Base-by-base conservation (phyloP, 1,140 invertebrate genomes). In the Drosophila elegans region DNA sequence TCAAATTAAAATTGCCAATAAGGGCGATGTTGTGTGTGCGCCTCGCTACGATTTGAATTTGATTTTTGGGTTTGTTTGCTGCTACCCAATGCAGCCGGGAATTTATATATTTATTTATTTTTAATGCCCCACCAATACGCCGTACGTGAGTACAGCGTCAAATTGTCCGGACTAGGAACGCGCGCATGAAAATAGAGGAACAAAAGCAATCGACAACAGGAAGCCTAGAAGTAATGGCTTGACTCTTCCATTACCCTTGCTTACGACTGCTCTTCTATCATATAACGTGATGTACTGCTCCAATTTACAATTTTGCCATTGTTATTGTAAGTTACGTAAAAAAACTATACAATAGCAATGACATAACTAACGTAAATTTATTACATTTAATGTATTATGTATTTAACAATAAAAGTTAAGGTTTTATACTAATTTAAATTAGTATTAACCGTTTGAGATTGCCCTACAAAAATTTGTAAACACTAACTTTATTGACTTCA, bases 1-100 rank as follows among this genome's bases (percentile, higher is more conserved):
- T 83, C 83, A 83, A 88, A 86, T 86, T 83, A 86, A 86, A 88
- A 79, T 76, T 73, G 83, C 78, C 84, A 88, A 88, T 83, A 75
- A 69, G 79, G 75, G 63, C 78, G 69, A 56, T 69, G 68, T 69
- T 56, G 41, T 61, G 49, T 56, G 53, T 82, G 82, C 44, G 25
- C 29, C 27, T 49, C 6, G 27, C 62, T 71, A 68, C 41, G 57
- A 83, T 83, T 83, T 89, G 79, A 89, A 88, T 83, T 77, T 86
- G 49, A 77, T 82, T 79, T 88, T 71, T 36, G 51, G 41, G 66
- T 27, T 71, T 71, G 64, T 44, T 51, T 68, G 59, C 42, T 34
- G 21, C 48, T 36, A 61, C 83, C 78, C 60, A 78, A 69, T 88
- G 76, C 76, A 80, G 79, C 60, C 63, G 88, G 79, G 76, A 77